Evolutionary conservation across 2,113 vertebrate species (phyloP), one percentile per base, ranked within the genome.

Genomic region (Rostratula benghalensis): DNA sequence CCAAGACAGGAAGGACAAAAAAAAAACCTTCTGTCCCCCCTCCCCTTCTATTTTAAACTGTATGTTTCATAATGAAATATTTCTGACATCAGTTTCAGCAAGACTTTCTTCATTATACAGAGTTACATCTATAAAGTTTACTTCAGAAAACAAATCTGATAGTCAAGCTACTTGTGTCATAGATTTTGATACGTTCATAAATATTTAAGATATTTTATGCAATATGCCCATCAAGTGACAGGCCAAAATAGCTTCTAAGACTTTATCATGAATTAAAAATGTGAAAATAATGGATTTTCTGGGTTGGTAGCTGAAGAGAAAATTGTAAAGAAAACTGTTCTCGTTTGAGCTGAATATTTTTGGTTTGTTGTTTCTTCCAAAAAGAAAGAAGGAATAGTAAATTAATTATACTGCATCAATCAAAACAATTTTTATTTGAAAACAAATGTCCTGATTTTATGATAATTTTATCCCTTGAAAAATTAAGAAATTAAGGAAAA

Each of bases 261-360:
- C 77, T 95, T 89, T 79, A 91, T 77, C 57, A 95, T 97, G 83
- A 96, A 97, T 95, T 95, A 95, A 97, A 95, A 96, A 97, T 97
- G 87, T 91, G 93, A 93, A 96, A 95, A 84, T 87, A 95, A 96
- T 97, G 93, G 83, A 87, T 96, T 94, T 96, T 93, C 91, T 89
- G 81, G 53, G 87, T 89, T 94, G 67, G 84, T 57, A 94, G 83
- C 35, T 93, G 87, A 93, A 91, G 77, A 71, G 74, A 91, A 93
- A 93, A 93, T 79, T 89, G 45, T 84, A 84, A 82, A 74, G 41
- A 91, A 89, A 95, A 76, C 70, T 65, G 53, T 67, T 94, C 69
- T 87, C 1, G 0, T 91, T 89, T 87, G 73, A 95, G 69, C 28
- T 78, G 91, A 87, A 20, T 78, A 64, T 59, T 93, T 97, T 89